Percentiles rank a stretch among this genome's conserved stretches.
These are phyloP conservation scores for Eupithecia exiguata DNA, from an alignment of 2,888 invertebrate species.

Conservation along the genomic window DNA sequence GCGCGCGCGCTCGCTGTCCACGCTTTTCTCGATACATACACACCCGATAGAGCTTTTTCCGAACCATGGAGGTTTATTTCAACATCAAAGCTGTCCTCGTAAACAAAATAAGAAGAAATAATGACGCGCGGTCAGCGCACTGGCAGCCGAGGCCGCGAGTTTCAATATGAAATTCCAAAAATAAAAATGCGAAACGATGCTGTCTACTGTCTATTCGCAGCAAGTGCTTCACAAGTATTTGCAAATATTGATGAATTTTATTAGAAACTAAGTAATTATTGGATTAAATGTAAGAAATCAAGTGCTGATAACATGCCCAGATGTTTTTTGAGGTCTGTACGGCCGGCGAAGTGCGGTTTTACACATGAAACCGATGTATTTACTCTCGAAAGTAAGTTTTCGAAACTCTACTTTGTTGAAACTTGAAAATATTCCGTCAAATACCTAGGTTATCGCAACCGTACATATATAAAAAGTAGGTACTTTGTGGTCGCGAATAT, in stretches of 20 bases:
- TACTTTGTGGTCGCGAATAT: background rate
- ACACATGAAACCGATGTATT: slow-evolving; percentile 66
- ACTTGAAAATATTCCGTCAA: slow-evolving; percentile 8
- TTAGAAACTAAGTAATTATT: slow-evolving; percentile 27
- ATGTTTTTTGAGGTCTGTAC: slow-evolving; percentile 72
- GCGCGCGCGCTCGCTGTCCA: slow-evolving; percentile 71
- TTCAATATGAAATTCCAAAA: slow-evolving; percentile 70
- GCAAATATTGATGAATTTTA: slow-evolving; percentile 36
- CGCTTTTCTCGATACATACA: slow-evolving; percentile 65
- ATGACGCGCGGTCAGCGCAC: slow-evolving; percentile 49
- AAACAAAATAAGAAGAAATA: slow-evolving; percentile 50
- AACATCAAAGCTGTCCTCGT: slow-evolving; percentile 52
- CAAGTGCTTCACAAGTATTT: slow-evolving; percentile 76
- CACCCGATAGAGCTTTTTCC: slow-evolving; percentile 58
- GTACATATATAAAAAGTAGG: too few species aligned
- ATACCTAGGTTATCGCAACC: background rate
- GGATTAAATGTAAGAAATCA: slow-evolving; percentile 26
- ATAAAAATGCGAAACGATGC: slow-evolving; percentile 64
- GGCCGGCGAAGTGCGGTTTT: slow-evolving; percentile 60
- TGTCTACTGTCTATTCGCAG: slow-evolving; percentile 73
- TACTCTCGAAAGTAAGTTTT: slow-evolving; percentile 62
- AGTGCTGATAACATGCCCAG: slow-evolving; percentile 66
- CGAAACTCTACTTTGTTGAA: slow-evolving; percentile 18
- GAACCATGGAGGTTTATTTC: slow-evolving; percentile 56
- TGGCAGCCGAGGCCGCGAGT: slow-evolving; percentile 60